Conservation (phyloP, 1,140 invertebrate species). For the Nasonia vitripennis region DNA sequence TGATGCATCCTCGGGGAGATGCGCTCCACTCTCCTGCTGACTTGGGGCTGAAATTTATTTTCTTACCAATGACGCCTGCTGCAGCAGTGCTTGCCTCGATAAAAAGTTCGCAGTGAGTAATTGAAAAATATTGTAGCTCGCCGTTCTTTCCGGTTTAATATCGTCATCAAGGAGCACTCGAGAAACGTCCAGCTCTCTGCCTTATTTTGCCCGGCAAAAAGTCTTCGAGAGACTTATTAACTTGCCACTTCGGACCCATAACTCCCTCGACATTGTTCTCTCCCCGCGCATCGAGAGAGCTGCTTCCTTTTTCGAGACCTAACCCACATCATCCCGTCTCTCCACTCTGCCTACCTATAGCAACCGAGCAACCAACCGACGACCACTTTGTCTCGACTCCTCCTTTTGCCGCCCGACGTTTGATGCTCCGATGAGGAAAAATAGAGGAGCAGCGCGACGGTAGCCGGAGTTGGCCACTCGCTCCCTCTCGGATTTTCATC, state of each 20-base stretch:
- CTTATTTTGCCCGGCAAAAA: not conserved
- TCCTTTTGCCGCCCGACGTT: not conserved
- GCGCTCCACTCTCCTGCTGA: not conserved
- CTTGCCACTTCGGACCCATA: not conserved
- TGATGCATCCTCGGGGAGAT: conserved; percentile 2
- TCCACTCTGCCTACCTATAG: not conserved
- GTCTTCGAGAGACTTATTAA: not conserved
- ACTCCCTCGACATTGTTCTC: not conserved
- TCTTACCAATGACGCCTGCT: not conserved
- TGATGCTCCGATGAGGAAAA: conserved; percentile 17
- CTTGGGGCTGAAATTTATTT: not conserved
- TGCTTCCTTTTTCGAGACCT: not conserved
- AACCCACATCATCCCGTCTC: not conserved
- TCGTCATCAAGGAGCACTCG: not conserved
- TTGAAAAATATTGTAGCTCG: not conserved
- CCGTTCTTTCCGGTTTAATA: not conserved
- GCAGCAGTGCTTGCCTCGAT: not conserved
- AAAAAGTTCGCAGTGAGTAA: not conserved
- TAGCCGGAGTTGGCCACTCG: not conserved
- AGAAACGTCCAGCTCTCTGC: not conserved
- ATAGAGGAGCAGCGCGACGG: not conserved
- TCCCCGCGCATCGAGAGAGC: not conserved
- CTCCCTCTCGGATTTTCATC: conserved; percentile 18
- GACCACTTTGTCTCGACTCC: not conserved
- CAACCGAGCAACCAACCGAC: too few species aligned